Conservation (phyloP, 2,888 invertebrate genomes). For the Tyria jacobaeae region DNA sequence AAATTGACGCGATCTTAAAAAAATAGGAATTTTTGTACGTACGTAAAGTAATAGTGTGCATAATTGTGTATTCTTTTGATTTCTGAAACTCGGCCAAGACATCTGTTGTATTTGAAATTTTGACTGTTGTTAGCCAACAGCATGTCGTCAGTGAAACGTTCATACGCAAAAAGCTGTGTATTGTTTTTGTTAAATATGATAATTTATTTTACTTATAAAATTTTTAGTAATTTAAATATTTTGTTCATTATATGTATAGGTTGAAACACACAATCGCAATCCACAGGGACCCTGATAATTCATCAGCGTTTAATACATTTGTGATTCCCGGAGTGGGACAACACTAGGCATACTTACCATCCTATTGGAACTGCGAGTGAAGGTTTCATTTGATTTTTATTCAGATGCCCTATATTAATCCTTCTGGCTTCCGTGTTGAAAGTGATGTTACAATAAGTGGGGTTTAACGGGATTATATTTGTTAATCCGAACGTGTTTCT, state of each 20-base stretch:
- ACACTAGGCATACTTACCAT: slow-evolving; percentile 25
- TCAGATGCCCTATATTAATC: slow-evolving; percentile 19
- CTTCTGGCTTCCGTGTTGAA: background rate
- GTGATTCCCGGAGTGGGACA: slow-evolving; percentile 24
- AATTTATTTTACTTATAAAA: too few relatives aligned
- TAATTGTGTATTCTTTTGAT: too few relatives aligned
- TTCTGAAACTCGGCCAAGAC: background rate
- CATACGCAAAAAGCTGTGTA: background rate
- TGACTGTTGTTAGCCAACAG: background rate
- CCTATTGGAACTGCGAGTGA: slow-evolving; percentile 22
- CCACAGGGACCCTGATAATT: slow-evolving; percentile 2
- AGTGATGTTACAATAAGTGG: slow-evolving; percentile 14
- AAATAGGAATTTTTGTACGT: too few relatives aligned
- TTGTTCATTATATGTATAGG: background rate
- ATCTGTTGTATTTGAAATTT: background rate
- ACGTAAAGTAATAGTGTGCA: too few relatives aligned
- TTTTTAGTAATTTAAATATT: background rate
- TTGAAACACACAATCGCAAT: slow-evolving; percentile 4
- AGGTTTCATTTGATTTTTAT: slow-evolving; percentile 37
- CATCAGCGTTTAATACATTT: slow-evolving; percentile 20
- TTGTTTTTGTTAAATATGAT: too few relatives aligned
- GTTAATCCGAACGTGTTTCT: background rate
- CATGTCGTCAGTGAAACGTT: background rate
- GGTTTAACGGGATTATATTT: background rate
- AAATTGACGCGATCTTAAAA: too few relatives aligned